A percentile compares a stretch with the other conserved stretches of the same genome.
Conservation (phyloP, 2,113 vertebrate genomes). For the Halichoerus grypus region DNA sequence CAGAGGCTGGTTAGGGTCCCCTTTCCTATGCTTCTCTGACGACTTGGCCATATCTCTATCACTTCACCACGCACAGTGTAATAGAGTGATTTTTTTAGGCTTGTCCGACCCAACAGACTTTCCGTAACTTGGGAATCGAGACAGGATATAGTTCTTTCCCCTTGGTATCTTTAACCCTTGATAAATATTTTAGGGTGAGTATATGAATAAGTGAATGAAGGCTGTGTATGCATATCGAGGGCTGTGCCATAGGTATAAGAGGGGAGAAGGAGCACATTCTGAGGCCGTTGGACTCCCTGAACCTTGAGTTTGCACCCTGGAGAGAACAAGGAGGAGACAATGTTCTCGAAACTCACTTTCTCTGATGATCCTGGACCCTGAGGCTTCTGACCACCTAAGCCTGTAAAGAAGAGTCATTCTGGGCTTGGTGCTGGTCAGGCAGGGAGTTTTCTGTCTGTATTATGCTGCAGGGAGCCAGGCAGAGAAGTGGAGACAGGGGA, state of each 20-base stretch:
- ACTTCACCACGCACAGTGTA: not conserved
- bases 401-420: not conserved
- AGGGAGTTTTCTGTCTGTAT: too few species aligned
- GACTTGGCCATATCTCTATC: not conserved
- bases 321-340: not conserved
- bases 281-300: not conserved
- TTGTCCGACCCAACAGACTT: not conserved
- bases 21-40: not conserved
- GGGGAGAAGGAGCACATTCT: not conserved
- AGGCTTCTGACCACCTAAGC: not conserved
- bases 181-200: not conserved
- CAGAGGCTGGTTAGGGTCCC: not conserved
- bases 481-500: too few species aligned
- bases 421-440: too few species aligned
- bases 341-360: not conserved
- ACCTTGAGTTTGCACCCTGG: not conserved
- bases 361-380: not conserved
- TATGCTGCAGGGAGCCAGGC: accelerated
- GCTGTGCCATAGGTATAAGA: not conserved
- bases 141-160: not conserved
- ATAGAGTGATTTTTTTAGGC: not conserved
- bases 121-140: not conserved
- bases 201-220: not conserved
- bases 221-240: not conserved
- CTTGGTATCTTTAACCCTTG: not conserved